Evolutionary conservation across 2,113 vertebrate species (phyloP), one percentile per base, ranked within the genome.

Genomic region (Struthidea cinerea): DNA sequence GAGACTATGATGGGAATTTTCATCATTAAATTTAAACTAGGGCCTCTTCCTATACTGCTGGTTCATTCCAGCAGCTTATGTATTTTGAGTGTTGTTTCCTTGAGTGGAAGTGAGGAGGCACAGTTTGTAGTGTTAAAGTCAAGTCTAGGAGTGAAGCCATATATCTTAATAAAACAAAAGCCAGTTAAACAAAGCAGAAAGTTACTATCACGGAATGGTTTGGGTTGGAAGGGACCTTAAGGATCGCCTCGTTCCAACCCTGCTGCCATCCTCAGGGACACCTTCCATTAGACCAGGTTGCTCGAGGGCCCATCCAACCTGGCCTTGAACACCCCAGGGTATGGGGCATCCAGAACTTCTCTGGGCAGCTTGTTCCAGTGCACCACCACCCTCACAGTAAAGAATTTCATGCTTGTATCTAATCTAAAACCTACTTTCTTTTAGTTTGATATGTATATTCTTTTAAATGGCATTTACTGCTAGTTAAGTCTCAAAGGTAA

Each of bases 231-330:
- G 28, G 49, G 16, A 11, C 39, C 13, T 46, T 46, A 33, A 53
- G 24, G 39, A 60, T 39, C 6, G 14, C 8, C 4, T 82, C 0
- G 0, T 14, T 60, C 33, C 69, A n/a, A 11, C 1, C 9, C 6
- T 2, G 1, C 46, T 46, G 28, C 28, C 11, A 2, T 30, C 16
- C 6, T 17, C 39, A n/a, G 53, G 13, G 46, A 14, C 32, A 46
- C 9, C 23, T 52, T 75, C 39, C 13, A 21, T 30, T 89, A 30
- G 24, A n/a, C 13, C 20, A 30, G 16, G 11, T 60, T 67, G 28
- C n/a, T 75, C 39, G 33, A n/a, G 46, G 28, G 7, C 37, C 11
- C 6, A 9, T 60, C 37, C 53, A 67, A 3, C 24, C 20, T 39
- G 23, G 28, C 13, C 39, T 60, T 46, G 24, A 52, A 22, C 28